Evolutionary conservation across 2,797 vertebrate species (phyloP), one percentile per base, ranked within the genome.

Genomic region (Pseudochromis fuscus): DNA sequence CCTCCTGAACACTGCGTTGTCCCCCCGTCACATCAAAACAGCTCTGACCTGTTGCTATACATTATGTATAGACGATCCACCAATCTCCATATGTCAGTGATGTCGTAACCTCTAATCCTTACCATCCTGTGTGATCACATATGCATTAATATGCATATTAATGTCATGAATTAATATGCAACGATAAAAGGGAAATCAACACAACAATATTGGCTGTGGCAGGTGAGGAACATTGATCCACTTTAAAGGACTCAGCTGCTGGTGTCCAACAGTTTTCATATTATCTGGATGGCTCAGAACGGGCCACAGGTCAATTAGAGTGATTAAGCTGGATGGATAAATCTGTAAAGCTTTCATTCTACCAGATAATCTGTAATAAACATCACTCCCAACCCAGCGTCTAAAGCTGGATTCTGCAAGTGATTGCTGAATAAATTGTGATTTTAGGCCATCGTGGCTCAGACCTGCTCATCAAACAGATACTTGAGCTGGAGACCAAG

Each of bases 261-360:
- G 63, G 53, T 63, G 76, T 28, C 50, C 38, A 52, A 19, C 59
- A 40, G 55, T 49, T 77, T 21, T 46, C 12, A 21, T 63, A 66
- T 75, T 72, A 81, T 82, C 78, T 52, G 58, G 69, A 38, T 27
- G 70, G 62, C 72, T 79, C 48, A 48, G 56, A 77, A 68, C 52
- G 40, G 73, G 67, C 73, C 72, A 78, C 16, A 27, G 82, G 79
- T 87, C 77, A 84, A 81, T 88, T 83, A 72, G 33, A 65, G 65
- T 72, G 78, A 86, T 88, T 80, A 82, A 82, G 83, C 87, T 77
- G 78, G 79, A 79, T 67, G 76, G 78, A 86, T 86, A 67, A 79
- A 83, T 78, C 53, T 82, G 74, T 72, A 86, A 87, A 73, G 60
- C 81, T 72, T 76, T 79, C 72, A 77, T 87, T 79, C 70, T 45